Evolutionary conservation across 2,888 invertebrate species (phyloP).

Genomic region (Alviniconcha strummeri): DNA sequence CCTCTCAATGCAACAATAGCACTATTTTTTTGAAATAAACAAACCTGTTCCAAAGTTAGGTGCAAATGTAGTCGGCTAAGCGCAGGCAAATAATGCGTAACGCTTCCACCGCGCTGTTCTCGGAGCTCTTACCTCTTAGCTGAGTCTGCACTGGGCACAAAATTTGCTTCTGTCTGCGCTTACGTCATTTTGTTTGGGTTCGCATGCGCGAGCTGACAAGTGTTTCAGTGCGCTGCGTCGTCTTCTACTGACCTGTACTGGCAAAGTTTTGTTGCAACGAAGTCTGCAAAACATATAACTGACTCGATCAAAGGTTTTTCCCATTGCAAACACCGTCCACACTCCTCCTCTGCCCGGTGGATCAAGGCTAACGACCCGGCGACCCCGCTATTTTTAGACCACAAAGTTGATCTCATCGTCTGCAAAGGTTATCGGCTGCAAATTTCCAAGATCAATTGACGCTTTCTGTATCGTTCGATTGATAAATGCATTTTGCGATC

Average conservation of each 20-base stretch:
- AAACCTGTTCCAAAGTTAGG: constrained; percentile 19
- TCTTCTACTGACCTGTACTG: not conserved
- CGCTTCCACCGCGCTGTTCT: constrained; percentile 6
- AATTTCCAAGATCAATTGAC: constrained; percentile 2
- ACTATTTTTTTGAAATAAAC: constrained; percentile 7
- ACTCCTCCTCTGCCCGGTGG: constrained; percentile 14
- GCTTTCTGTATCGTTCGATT: not conserved
- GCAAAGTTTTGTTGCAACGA: no score
- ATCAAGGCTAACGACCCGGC: constrained; percentile 34
- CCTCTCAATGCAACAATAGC: not conserved
- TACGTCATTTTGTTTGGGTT: constrained; percentile 38
- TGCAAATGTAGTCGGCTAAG: constrained; percentile 9
- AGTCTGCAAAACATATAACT: no score
- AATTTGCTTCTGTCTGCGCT: constrained; percentile 31
- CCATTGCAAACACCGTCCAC: not conserved
- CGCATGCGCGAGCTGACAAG: constrained; percentile 28
- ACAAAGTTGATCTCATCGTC: constrained; percentile 38
- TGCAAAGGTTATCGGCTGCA: constrained; percentile 36
- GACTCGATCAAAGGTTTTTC: constrained; percentile 2
- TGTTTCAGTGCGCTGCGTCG: not conserved
- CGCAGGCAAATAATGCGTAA: not conserved
- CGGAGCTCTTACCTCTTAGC: constrained; percentile 1
- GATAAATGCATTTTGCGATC: not conserved
- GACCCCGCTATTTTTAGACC: constrained; percentile 30
- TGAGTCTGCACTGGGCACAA: constrained; percentile 29